These are phyloP conservation scores for Varanus salvator DNA, from an alignment of 2,113 vertebrate genomes.

Conservation along the genomic window DNA sequence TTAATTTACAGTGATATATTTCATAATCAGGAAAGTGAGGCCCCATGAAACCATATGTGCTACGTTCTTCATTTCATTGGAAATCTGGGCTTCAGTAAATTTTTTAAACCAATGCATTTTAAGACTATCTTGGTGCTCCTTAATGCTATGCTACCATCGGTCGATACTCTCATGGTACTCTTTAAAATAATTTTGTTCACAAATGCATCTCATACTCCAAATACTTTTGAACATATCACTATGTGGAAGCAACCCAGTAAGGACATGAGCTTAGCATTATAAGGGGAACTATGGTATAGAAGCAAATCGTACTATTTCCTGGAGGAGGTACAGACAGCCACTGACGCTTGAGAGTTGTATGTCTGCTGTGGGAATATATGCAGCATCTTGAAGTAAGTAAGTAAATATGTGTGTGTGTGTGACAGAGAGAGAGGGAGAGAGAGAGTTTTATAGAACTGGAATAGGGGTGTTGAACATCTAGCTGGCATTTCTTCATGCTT, in stretches of 20 bases:
- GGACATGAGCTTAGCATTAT: neutral
- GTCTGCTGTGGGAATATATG: neutral
- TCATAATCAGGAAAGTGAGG: neutral
- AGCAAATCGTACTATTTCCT: neutral
- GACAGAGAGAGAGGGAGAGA: neutral
- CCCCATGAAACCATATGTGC: neutral
- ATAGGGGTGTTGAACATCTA: neutral
- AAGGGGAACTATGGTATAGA: neutral
- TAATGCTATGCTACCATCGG: neutral
- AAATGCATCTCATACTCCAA: neutral
- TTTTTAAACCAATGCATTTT: constrained; percentile 1
- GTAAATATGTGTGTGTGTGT: neutral
- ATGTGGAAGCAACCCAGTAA: neutral
- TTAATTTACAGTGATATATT: constrained; percentile 30
- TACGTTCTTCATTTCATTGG: neutral
- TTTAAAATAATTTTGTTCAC: neutral
- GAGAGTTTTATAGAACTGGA: too few species aligned
- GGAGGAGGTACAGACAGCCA: neutral
- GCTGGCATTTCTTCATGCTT: neutral
- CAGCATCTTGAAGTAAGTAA: neutral
- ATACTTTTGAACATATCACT: neutral
- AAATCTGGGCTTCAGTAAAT: neutral
- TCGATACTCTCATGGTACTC: constrained; percentile 38
- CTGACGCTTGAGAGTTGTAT: neutral
- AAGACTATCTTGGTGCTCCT: constrained; percentile 25